A percentile compares a stretch with the other conserved stretches of the same genome.
phyloP scores from a whole-genome alignment of 2,113 vertebrate genomes.

The Silurus glanis region DNA sequence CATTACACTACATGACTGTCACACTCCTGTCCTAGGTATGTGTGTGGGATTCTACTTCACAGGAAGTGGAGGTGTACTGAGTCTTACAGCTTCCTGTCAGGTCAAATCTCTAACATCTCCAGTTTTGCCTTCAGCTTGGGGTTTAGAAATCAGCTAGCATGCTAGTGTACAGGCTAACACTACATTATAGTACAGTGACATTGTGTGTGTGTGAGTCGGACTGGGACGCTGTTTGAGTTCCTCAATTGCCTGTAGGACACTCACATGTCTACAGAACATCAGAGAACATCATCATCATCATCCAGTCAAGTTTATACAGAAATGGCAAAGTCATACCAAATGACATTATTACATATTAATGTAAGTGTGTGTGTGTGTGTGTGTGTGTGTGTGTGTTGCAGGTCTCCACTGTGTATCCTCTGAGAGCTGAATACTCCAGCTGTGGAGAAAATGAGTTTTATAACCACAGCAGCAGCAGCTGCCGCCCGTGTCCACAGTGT shows the following conservation, averaged over 20 bases:
- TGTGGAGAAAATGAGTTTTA: conserved; percentile 96
- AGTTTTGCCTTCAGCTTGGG: no score
- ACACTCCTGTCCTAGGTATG: not conserved
- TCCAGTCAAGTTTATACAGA: no score
- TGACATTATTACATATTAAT: no score
- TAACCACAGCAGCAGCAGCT: conserved; percentile 91
- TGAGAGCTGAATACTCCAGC: conserved; percentile 83
- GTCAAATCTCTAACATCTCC: not conserved
- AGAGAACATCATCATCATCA: no score
- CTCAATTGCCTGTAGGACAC: no score
- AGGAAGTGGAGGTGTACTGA: not conserved
- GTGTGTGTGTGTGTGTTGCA: conserved; percentile 58
- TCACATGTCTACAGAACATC: no score
- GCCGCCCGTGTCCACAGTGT: conserved; percentile 90
- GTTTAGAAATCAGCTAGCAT: no score
- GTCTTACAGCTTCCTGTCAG: not conserved
- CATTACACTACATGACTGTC: conserved; percentile 31
- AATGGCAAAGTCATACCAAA: no score
- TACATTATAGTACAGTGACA: no score
- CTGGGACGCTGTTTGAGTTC: no score
- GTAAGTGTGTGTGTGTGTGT: conserved; percentile 42
- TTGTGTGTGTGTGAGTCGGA: no score
- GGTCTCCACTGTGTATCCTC: conserved; percentile 82
- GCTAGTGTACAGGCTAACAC: no score
- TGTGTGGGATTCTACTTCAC: not conserved